Evolutionary conservation across 2,113 vertebrate species (phyloP).

Genomic region (Phylloscopus whistleri): DNA sequence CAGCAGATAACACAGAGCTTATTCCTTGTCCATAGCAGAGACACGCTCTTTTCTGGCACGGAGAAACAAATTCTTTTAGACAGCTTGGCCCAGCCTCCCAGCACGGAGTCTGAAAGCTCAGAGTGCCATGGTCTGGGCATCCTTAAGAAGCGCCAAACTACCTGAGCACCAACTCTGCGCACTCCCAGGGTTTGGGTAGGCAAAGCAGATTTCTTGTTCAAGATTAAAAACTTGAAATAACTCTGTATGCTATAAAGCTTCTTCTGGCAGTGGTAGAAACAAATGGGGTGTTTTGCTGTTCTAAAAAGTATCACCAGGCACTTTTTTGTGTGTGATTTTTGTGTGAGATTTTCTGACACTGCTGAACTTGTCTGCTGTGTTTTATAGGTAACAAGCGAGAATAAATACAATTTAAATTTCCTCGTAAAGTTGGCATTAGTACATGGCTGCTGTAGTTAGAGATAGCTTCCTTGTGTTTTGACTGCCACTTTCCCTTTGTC

Average conservation of each 20-base stretch:
- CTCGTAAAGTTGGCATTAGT: neutral
- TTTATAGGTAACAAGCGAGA: neutral
- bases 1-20: neutral
- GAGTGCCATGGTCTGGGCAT: neutral
- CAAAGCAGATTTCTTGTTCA: neutral
- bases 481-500: neutral
- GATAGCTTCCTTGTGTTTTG: neutral
- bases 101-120: neutral
- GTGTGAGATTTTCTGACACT: neutral
- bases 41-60: neutral
- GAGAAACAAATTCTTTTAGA: neutral
- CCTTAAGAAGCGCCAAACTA: neutral
- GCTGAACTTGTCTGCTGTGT: neutral
- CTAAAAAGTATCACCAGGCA: neutral
- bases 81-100: neutral
- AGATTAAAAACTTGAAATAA: neutral
- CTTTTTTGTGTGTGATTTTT: neutral
- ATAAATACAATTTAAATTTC: neutral
- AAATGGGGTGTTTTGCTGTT: neutral
- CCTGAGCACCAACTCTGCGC: neutral
- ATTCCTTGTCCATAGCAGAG: neutral
- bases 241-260: neutral
- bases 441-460: accelerated
- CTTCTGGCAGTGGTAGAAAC: neutral
- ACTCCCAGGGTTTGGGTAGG: neutral